Evolutionary conservation across 2,888 invertebrate genomes (phyloP).

Genomic region (Yponomeuta plumbellus): DNA sequence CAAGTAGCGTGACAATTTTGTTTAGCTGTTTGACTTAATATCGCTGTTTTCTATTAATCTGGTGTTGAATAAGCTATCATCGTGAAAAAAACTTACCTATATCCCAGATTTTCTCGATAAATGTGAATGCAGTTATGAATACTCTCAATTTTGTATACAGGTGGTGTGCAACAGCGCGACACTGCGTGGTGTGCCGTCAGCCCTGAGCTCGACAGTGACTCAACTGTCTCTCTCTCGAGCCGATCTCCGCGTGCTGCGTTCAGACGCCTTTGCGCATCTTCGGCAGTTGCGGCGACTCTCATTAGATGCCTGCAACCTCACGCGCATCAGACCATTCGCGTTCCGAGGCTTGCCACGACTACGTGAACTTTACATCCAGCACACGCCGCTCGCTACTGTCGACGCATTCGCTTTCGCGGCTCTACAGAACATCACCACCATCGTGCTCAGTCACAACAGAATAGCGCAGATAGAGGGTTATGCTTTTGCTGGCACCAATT

Average conservation of each 20-base stretch:
- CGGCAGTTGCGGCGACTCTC: conserved; percentile 87
- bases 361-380: conserved; percentile 88
- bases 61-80: too few relatives aligned
- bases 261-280: conserved; percentile 89
- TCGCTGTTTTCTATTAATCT: too few relatives aligned
- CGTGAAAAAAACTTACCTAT: too few relatives aligned
- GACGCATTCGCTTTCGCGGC: conserved; percentile 91
- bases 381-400: conserved; percentile 88
- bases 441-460: conserved; percentile 82
- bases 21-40: too few relatives aligned
- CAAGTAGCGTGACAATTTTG: too few relatives aligned
- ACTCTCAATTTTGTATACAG: conserved; percentile 56
- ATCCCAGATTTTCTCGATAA: too few relatives aligned
- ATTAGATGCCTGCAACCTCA: conserved; percentile 91
- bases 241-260: conserved; percentile 86
- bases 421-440: conserved; percentile 85
- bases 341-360: conserved; percentile 89
- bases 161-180: conserved; percentile 92
- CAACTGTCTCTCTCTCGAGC: conserved; percentile 92
- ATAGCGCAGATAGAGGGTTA: conserved; percentile 83
- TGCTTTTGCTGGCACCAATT: conserved; percentile 91
- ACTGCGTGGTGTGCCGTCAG: conserved; percentile 85
- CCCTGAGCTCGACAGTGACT: conserved; percentile 86
- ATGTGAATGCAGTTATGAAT: too few relatives aligned
- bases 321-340: conserved; percentile 87